These are phyloP conservation scores for Fulmarus glacialis DNA, from an alignment of 2,113 vertebrate species.

Conservation along the genomic window DNA sequence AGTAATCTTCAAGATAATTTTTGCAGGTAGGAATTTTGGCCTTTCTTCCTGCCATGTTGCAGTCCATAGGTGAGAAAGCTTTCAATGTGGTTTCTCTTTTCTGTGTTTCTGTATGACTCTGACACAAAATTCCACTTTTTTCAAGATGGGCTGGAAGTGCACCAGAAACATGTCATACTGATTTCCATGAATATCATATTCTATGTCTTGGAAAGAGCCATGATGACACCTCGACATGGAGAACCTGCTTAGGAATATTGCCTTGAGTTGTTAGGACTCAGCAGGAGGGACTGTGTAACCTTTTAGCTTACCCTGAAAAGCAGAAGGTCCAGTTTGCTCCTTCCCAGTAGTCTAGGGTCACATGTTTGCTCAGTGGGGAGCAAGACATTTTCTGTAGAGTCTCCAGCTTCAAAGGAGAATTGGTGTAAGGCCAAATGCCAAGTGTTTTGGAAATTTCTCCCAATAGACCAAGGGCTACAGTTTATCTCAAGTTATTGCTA, in stretches of 20 bases:
- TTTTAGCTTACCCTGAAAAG: conserved; percentile 54
- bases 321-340: conserved; percentile 58
- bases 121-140: background rate
- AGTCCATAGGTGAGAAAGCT: background rate
- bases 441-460: conserved; percentile 24
- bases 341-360: conserved; percentile 34
- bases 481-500: conserved; percentile 15
- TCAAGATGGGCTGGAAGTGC: background rate
- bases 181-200: background rate
- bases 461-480: background rate
- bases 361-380: conserved; percentile 43
- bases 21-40: background rate
- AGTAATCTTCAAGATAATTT: background rate
- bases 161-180: background rate
- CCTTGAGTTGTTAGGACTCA: conserved; percentile 17
- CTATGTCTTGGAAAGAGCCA: conserved; percentile 9
- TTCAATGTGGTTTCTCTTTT: background rate
- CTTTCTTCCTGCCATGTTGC: background rate
- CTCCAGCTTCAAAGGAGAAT: conserved; percentile 37
- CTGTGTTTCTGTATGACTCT: background rate
- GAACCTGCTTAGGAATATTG: conserved; percentile 33
- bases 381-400: conserved; percentile 14
- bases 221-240: background rate
- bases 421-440: conserved; percentile 44
- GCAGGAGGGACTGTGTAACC: conserved; percentile 16